Evolutionary conservation across 37 sponge, comb jelly and placozoan genomes (phyloP).

Genomic region (Spongilla lacustris): DNA sequence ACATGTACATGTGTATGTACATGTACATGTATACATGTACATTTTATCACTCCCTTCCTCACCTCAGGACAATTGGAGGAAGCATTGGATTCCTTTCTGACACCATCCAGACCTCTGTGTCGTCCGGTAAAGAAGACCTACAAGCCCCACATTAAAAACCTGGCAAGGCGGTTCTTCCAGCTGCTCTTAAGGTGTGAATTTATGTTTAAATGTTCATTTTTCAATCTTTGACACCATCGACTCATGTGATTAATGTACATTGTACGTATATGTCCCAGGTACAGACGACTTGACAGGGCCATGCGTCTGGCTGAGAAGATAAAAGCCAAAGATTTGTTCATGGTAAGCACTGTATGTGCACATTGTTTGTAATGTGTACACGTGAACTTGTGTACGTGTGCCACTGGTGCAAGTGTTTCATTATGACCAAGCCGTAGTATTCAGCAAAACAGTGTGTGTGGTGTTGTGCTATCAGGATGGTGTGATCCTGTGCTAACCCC

Average conservation of each 20-base stretch:
- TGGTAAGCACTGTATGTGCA: slow-evolving; percentile 43
- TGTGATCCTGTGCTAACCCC: background rate
- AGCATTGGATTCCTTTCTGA: slow-evolving; percentile 54
- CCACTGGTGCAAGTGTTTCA: background rate
- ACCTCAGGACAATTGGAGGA: slow-evolving; percentile 55
- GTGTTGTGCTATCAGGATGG: background rate
- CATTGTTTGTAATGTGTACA: background rate
- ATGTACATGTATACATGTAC: background rate
- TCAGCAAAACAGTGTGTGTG: too few relatives aligned
- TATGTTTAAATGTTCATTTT: background rate
- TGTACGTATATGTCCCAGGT: slow-evolving; percentile 11
- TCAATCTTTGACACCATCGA: too few relatives aligned
- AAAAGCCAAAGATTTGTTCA: slow-evolving; percentile 58
- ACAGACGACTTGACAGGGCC: slow-evolving; percentile 61
- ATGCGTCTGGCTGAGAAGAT: slow-evolving; percentile 53
- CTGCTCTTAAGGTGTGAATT: slow-evolving; percentile 45
- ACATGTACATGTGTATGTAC: background rate
- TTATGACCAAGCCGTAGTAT: too few relatives aligned
- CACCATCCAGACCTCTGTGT: slow-evolving; percentile 14
- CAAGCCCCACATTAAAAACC: slow-evolving; percentile 21
- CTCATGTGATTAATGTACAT: background rate
- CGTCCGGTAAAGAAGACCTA: slow-evolving; percentile 14
- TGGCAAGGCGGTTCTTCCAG: slow-evolving; percentile 66
- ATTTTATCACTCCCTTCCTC: background rate
- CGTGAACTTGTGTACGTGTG: background rate